These are phyloP conservation scores for Dusona sp. DNA, from an alignment of 2,888 invertebrate species.

Conservation along the genomic window DNA sequence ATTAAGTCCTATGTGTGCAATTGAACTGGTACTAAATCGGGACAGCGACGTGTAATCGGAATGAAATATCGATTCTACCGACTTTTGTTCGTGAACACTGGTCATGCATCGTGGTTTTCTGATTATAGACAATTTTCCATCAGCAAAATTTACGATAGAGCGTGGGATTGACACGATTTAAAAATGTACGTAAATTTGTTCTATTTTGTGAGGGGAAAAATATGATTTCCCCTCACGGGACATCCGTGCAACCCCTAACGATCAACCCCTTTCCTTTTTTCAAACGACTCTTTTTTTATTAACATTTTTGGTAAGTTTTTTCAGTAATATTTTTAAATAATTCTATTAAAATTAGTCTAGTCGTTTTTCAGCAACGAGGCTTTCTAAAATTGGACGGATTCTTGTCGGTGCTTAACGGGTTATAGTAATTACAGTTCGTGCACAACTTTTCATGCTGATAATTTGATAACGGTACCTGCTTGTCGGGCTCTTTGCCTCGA, in stretches of 20 bases:
- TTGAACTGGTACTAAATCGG: slow-evolving; percentile 31
- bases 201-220: background rate
- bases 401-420: background rate
- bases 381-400: background rate
- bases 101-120: slow-evolving; percentile 10
- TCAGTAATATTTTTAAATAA: background rate
- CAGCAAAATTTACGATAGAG: background rate
- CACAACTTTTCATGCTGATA: background rate
- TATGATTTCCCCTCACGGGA: background rate
- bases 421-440: slow-evolving; percentile 16
- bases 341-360: background rate
- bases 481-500: slow-evolving; percentile 85
- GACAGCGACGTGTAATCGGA: slow-evolving; percentile 25
- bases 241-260: background rate
- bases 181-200: background rate
- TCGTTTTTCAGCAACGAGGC: background rate
- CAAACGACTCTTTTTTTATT: too few species aligned
- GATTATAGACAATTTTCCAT: slow-evolving; percentile 35
- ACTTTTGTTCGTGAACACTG: slow-evolving; percentile 52
- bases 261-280: background rate
- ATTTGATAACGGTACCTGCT: slow-evolving; percentile 81
- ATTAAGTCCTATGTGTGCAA: slow-evolving; percentile 34
- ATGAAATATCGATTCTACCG: slow-evolving; percentile 50
- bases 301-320: background rate
- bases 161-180: background rate